Percentiles rank a stretch among this genome's conserved stretches.
These are phyloP conservation scores for Agrochola lota DNA, from an alignment of 2,888 invertebrate genomes.

Conservation along the genomic window DNA sequence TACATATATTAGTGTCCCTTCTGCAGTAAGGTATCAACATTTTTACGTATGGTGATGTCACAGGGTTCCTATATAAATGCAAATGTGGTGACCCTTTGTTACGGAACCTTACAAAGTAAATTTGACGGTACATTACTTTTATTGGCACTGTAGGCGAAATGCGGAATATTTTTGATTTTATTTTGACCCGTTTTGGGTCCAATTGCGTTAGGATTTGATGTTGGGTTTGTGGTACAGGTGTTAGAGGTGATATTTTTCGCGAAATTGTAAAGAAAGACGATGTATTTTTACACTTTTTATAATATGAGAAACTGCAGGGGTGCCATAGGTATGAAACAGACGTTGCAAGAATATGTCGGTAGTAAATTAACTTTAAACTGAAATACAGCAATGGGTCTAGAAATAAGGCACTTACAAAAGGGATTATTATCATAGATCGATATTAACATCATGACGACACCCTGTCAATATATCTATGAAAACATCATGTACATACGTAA, in stretches of 20 bases:
- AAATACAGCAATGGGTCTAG: background rate
- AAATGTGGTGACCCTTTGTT: conserved; percentile 75
- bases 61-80: conserved; percentile 77
- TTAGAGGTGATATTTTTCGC: background rate
- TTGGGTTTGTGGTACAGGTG: conserved; percentile 2
- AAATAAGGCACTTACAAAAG: background rate
- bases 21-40: conserved; percentile 50
- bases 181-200: conserved; percentile 37
- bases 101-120: conserved; percentile 60
- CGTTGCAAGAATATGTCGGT: background rate
- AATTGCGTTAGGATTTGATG: conserved; percentile 23
- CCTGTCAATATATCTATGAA: no score
- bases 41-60: conserved; percentile 53
- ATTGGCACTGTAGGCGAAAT: conserved; percentile 51
- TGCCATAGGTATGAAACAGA: background rate
- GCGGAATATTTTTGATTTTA: conserved; percentile 56
- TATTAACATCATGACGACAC: no score
- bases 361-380: background rate
- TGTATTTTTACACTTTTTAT: background rate
- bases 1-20: conserved; percentile 46
- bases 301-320: background rate
- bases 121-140: conserved; percentile 67
- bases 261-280: background rate
- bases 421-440: no score
- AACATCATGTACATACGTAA: no score